phyloP scores from a whole-genome alignment of 2,113 vertebrate genomes.

The Sclerurus mexicanus region DNA sequence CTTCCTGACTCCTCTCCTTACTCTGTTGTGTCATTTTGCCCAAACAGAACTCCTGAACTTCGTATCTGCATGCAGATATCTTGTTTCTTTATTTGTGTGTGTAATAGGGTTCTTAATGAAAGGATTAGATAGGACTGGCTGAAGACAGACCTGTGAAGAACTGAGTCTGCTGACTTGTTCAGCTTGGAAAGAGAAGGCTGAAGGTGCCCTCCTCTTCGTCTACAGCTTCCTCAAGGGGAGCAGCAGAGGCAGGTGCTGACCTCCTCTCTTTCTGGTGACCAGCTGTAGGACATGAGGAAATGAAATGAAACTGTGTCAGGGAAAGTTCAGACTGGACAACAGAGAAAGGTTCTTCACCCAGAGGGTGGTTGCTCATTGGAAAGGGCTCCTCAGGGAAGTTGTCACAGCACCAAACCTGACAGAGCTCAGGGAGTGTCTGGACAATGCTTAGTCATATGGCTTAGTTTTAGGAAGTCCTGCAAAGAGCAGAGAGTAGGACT shows the following conservation, averaged over 20 bases:
- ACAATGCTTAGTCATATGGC: not conserved
- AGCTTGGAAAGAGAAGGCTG: not conserved
- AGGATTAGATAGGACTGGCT: not conserved
- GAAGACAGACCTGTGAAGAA: not conserved
- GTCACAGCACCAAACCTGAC: not conserved
- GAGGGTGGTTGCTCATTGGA: not conserved
- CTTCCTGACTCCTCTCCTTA: not conserved
- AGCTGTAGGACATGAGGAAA: not conserved
- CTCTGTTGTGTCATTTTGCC: not conserved
- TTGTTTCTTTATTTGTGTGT: not conserved
- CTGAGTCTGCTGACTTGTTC: not conserved
- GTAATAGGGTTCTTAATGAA: not conserved
- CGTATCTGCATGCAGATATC: not conserved
- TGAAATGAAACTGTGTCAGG: not conserved
- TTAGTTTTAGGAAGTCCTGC: not conserved
- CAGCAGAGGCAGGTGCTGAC: not conserved
- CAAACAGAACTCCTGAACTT: not conserved
- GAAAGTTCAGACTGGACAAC: not conserved
- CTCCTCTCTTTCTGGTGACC: not conserved
- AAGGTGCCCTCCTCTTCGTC: not conserved
- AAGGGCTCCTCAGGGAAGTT: not conserved
- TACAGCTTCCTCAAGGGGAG: not conserved
- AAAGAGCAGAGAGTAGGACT: not conserved
- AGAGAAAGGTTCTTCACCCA: not conserved
- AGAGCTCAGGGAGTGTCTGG: not conserved